Evolutionary conservation across 2,797 vertebrate genomes (phyloP).

Genomic region (Hoplostethus mediterraneus): DNA sequence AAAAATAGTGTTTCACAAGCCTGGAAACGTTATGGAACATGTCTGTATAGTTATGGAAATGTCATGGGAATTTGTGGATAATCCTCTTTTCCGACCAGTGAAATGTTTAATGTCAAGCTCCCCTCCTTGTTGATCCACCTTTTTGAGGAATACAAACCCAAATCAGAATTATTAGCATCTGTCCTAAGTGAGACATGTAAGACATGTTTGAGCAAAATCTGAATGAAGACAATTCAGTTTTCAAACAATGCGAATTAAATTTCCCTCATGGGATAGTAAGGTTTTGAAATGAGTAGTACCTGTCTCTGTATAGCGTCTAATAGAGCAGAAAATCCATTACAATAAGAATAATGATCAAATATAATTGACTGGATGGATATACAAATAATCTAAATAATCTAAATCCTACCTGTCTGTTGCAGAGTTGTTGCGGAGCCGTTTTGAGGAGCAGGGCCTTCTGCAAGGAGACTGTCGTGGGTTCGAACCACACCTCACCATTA

Average conservation of each 20-base stretch:
- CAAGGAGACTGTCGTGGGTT: slow-evolving; percentile 86
- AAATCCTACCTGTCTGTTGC: slow-evolving; percentile 14
- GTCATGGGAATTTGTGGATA: background rate
- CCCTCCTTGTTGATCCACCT: too few species aligned
- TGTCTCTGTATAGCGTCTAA: background rate
- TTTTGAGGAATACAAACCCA: too few species aligned
- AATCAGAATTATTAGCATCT: too few species aligned
- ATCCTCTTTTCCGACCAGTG: too few species aligned
- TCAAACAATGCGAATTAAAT: too few species aligned
- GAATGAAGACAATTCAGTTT: too few species aligned
- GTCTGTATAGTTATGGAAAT: too few species aligned
- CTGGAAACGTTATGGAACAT: too few species aligned
- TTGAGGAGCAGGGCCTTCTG: slow-evolving; percentile 90
- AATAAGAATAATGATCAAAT: background rate
- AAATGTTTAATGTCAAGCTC: too few species aligned
- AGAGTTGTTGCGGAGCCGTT: slow-evolving; percentile 74
- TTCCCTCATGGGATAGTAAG: background rate
- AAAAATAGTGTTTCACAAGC: too few species aligned
- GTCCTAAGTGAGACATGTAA: too few species aligned
- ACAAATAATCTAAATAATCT: background rate
- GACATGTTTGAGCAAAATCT: too few species aligned
- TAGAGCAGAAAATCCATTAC: background rate
- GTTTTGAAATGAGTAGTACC: background rate
- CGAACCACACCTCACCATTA: slow-evolving; percentile 95
- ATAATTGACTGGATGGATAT: background rate